phyloP scores from a whole-genome alignment of 2,113 vertebrate species.

The Channa maculata region DNA sequence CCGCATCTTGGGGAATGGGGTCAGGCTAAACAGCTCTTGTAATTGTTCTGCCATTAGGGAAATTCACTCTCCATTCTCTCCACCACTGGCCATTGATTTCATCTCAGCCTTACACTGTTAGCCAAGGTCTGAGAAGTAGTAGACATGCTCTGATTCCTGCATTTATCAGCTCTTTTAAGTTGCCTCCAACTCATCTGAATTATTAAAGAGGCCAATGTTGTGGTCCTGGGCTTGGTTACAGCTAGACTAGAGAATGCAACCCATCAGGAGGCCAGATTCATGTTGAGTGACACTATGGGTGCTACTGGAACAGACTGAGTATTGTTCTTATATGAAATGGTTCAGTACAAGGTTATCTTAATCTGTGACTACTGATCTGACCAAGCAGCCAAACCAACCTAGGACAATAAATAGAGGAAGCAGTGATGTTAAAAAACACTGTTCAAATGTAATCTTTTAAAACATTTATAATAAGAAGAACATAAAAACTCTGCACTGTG shows the following conservation, averaged over 20 bases:
- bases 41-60: slow-evolving; percentile 85
- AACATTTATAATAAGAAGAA: background rate
- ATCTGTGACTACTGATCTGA: slow-evolving; percentile 10
- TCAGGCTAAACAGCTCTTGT: slow-evolving; percentile 84
- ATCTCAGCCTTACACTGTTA: slow-evolving; percentile 79
- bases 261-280: slow-evolving; percentile 49
- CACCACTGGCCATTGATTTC: slow-evolving; percentile 81
- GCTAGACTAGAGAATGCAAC: slow-evolving; percentile 56
- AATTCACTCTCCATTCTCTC: slow-evolving; percentile 81
- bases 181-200: slow-evolving; percentile 81
- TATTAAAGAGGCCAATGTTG: slow-evolving; percentile 82
- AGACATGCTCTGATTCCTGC: slow-evolving; percentile 75
- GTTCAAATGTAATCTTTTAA: background rate
- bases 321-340: slow-evolving; percentile 34
- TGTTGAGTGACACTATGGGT: slow-evolving; percentile 66
- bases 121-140: slow-evolving; percentile 72
- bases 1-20: slow-evolving; percentile 72
- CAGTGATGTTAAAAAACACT: background rate
- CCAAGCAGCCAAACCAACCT: background rate
- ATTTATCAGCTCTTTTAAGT: slow-evolving; percentile 79
- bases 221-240: slow-evolving; percentile 74
- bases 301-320: slow-evolving; percentile 32
- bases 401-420: background rate
- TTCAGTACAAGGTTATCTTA: slow-evolving; percentile 16
- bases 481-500: too few species aligned